Evolutionary conservation across 2,888 invertebrate species (phyloP).

Genomic region (Acrobasis repandana): DNA sequence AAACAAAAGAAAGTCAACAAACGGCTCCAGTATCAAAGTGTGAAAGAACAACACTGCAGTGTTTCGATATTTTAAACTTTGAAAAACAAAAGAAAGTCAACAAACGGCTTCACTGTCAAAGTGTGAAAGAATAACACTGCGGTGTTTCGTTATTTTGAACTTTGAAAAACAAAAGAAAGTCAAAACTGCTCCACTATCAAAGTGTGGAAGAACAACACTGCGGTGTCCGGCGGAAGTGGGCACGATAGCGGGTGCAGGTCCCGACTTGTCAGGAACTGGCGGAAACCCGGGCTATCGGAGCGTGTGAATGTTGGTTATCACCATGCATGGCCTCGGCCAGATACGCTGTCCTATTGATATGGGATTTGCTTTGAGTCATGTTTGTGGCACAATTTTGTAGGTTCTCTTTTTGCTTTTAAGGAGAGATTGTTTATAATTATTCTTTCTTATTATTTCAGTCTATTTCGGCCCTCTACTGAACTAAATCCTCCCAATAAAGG

Average conservation of each 20-base stretch:
- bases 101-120: background rate
- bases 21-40: no score
- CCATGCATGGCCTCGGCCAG: conserved; percentile 30
- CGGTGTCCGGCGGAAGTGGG: conserved; percentile 75
- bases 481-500: no score
- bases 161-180: conserved; percentile 11
- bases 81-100: conserved; percentile 14
- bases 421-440: no score
- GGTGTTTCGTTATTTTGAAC: conserved; percentile 56
- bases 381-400: background rate
- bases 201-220: conserved; percentile 33
- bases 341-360: conserved; percentile 20
- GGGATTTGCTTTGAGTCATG: conserved; percentile 8
- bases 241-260: conserved; percentile 66
- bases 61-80: no score
- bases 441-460: no score
- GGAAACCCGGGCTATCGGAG: conserved; percentile 60
- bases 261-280: conserved; percentile 64
- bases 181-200: conserved; percentile 4
- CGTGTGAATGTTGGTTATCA: conserved; percentile 64
- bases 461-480: no score
- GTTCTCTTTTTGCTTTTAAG: no score
- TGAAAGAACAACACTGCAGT: no score
- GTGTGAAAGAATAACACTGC: conserved; percentile 36
- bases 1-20: no score